A percentile compares a stretch with the other conserved stretches of the same genome.
Evolutionary conservation across 1,140 invertebrate genomes (phyloP).

Genomic region (Rhagoletis zephyria): DNA sequence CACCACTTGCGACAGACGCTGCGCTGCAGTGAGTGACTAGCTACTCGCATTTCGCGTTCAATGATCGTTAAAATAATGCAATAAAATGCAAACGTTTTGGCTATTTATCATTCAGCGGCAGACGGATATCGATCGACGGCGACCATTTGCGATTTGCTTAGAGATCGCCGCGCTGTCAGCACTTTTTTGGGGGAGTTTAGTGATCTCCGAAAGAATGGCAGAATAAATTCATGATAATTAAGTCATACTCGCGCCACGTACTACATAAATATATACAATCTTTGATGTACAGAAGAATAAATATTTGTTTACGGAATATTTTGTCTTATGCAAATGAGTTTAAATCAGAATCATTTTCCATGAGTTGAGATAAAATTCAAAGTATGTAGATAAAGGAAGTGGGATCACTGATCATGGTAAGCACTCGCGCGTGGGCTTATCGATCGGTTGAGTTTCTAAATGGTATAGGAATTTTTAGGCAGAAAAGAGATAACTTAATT

Average conservation of each 20-base stretch:
- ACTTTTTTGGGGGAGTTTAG: background rate
- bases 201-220: background rate
- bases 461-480: too few relatives aligned
- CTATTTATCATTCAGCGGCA: conserved; percentile 14
- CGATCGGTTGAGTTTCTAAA: too few relatives aligned
- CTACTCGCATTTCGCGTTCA: background rate
- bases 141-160: background rate
- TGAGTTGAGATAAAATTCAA: too few relatives aligned
- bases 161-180: conserved; percentile 11
- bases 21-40: background rate
- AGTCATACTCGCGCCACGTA: background rate
- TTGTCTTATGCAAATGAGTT: too few relatives aligned
- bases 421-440: too few relatives aligned
- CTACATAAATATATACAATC: too few relatives aligned
- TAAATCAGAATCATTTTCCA: too few relatives aligned
- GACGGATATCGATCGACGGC: conserved; percentile 1
- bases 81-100: conserved; percentile 13
- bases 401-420: too few relatives aligned
- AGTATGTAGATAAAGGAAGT: too few relatives aligned
- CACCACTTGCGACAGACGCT: background rate
- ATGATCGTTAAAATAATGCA: conserved; percentile 40
- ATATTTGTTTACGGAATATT: too few relatives aligned
- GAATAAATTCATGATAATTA: background rate
- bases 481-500: too few relatives aligned
- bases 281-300: too few relatives aligned